Evolutionary conservation across 2,113 vertebrate species (phyloP).

Genomic region (Nymphicus hollandicus): DNA sequence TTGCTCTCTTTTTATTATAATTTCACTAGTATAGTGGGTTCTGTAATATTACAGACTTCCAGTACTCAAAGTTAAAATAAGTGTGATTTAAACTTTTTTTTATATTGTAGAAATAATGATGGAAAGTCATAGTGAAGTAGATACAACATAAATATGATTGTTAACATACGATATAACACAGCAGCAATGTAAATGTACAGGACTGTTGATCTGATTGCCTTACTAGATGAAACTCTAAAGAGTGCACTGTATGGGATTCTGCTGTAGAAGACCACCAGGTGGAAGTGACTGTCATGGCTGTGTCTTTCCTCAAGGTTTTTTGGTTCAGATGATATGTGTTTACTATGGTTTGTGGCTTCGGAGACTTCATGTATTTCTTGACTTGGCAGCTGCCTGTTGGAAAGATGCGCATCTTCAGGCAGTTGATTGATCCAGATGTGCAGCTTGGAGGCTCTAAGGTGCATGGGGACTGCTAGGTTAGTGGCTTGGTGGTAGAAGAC

Average conservation of each 20-base stretch:
- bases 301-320: background rate
- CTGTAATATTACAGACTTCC: background rate
- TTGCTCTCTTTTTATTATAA: background rate
- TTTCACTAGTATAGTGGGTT: background rate
- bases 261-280: background rate
- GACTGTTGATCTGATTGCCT: background rate
- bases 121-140: background rate
- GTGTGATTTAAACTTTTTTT: background rate
- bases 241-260: background rate
- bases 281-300: background rate
- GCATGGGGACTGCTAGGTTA: rapidly evolving
- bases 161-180: background rate
- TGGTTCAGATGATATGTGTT: background rate
- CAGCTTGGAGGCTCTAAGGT: background rate
- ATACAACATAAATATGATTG: background rate
- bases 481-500: background rate
- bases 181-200: background rate
- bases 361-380: background rate
- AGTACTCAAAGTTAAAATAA: background rate
- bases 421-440: background rate
- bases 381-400: background rate
- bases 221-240: background rate
- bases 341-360: background rate
- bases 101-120: background rate
- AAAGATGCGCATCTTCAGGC: rapidly evolving